Evolutionary conservation across 2,888 invertebrate species (phyloP), one percentile per base, ranked within the genome.

Genomic region (Catocala fraxini): DNA sequence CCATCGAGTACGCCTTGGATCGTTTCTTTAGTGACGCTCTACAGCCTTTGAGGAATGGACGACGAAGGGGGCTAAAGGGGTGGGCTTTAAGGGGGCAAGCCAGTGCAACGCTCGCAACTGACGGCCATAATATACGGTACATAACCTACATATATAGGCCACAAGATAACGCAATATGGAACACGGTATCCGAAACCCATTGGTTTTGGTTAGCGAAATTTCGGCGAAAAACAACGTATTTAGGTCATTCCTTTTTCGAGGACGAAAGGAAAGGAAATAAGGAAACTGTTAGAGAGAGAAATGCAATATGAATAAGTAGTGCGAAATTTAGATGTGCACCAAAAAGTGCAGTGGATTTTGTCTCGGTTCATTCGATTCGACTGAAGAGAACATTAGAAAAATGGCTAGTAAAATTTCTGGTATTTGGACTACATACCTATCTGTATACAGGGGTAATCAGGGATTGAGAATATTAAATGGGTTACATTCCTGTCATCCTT

Each of bases 11-110:
- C 66, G 65, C 55, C 68, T 70, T 71, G 67, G 60, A 71, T 63
- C 66, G 65, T 63, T 70, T 79, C 79, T 79, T 83, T 81, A 83
- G 83, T 82, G 78, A 76, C 80, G 84, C 81, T 84, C 80, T 69
- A 74, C 63, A 75, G 75, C 80, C 86, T 84, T 81, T 79, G 81
- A 87, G 86, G 81, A 84, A 84, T 82, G 81, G 79, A 70, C 66
- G 75, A 71, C 64, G 49, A 57, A 49, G 59, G 15, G 53, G 53
- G 25, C 25, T 0, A 56, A 56, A 59, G 71, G 47, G 56, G 1
- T 66, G 61, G 69, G 62, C 39, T 53, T 51, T 55, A 43, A 48
- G 61, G 70, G 69, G 60, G 64, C 63, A 42, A 56, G 71, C 70
- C 74, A 71, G 69, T 80, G 79, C 85, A 86, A 78, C 65, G 75